phyloP scores from a whole-genome alignment of 2,888 invertebrate genomes.

The Athrips mouffetella region DNA sequence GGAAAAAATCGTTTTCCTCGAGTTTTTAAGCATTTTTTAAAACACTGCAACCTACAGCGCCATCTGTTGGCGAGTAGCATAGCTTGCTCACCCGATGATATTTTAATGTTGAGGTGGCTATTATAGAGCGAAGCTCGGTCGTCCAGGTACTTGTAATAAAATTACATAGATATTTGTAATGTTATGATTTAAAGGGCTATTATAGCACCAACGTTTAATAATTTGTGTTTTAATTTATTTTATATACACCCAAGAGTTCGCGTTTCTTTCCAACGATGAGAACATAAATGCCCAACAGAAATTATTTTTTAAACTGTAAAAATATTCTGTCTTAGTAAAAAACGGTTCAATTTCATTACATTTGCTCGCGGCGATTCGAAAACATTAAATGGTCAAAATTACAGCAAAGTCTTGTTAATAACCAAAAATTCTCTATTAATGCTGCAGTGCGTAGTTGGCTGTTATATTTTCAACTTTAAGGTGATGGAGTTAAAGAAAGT shows the following conservation, averaged over 20 bases:
- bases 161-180: too few species aligned
- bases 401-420: constrained; percentile 48
- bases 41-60: too few species aligned
- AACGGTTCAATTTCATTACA: neutral
- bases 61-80: too few species aligned
- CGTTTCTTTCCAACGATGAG: too few species aligned
- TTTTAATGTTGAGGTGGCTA: too few species aligned
- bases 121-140: too few species aligned
- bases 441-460: constrained; percentile 5
- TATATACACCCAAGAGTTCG: neutral
- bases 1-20: too few species aligned
- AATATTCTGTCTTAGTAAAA: neutral
- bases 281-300: neutral
- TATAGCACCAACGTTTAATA: too few species aligned
- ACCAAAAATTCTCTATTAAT: constrained; percentile 35
- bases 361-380: constrained; percentile 33
- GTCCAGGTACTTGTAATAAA: too few species aligned
- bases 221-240: constrained; percentile 5
- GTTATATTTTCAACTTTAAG: constrained; percentile 24
- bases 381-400: constrained; percentile 39
- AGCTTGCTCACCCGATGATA: too few species aligned
- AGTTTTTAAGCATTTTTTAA: too few species aligned
- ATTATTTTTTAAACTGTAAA: neutral
- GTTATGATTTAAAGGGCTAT: too few species aligned
- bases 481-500: constrained; percentile 3